Evolutionary conservation across 2,888 invertebrate species (phyloP).

Genomic region (Drosophila differens): DNA sequence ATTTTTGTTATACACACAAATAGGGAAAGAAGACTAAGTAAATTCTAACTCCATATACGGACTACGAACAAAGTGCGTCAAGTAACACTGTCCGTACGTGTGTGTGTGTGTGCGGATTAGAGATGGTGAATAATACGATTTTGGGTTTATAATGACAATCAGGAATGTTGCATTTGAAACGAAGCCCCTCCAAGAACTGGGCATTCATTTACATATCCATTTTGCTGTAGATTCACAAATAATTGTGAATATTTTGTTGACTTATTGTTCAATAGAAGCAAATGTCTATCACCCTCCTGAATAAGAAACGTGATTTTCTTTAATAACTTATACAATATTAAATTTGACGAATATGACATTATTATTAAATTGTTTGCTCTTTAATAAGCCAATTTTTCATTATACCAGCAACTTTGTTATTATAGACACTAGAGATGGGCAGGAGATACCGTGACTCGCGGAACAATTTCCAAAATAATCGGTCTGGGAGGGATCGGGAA

Average conservation of each 20-base stretch:
- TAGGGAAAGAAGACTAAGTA: not conserved
- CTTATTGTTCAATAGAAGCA: not conserved
- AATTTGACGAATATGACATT: no score
- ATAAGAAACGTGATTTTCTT: not conserved
- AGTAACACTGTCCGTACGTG: slow-evolving; percentile 14
- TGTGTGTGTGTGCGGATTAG: slow-evolving; percentile 32
- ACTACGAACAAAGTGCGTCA: slow-evolving; percentile 52
- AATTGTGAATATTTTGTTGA: not conserved
- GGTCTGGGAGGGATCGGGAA: not conserved
- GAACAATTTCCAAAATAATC: not conserved
- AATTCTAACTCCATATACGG: slow-evolving; percentile 30
- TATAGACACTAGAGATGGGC: not conserved
- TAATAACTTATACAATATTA: not conserved
- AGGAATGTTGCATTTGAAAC: slow-evolving; percentile 1
- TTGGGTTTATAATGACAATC: slow-evolving; percentile 2
- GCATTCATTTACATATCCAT: not conserved
- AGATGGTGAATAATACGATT: slow-evolving; percentile 25
- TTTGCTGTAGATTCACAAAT: not conserved
- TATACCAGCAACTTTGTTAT: not conserved
- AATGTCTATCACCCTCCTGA: not conserved
- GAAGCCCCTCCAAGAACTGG: not conserved
- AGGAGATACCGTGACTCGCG: not conserved
- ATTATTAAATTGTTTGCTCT: not conserved
- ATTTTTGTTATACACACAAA: slow-evolving; percentile 11
- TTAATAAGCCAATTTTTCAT: not conserved